A percentile compares a stretch with the other conserved stretches of the same genome.
phyloP scores from a whole-genome alignment of 1,140 invertebrate species.

The Habropoda laboriosa region DNA sequence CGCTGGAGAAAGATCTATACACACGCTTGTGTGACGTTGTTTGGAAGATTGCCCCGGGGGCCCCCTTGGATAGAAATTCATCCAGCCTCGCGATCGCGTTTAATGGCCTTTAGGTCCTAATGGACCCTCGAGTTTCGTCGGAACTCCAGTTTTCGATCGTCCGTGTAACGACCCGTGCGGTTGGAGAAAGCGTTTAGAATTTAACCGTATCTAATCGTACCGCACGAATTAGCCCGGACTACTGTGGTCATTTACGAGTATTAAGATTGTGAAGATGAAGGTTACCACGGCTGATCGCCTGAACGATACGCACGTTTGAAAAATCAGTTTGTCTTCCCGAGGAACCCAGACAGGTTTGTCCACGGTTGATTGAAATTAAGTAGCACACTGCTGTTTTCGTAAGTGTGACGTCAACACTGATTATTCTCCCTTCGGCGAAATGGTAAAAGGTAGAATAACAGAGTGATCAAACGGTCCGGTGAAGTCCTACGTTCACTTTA shows the following conservation, averaged over 20 bases:
- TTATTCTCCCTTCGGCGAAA: background rate
- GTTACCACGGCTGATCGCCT: too few species aligned
- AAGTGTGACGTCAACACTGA: background rate
- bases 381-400: background rate
- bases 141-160: background rate
- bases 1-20: constrained; percentile 33
- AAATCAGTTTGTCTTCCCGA: too few species aligned
- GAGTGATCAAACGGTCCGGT: too few species aligned
- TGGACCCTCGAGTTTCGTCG: constrained; percentile 1
- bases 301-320: too few species aligned
- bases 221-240: background rate
- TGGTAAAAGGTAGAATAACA: background rate
- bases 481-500: too few species aligned
- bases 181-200: constrained; percentile 6
- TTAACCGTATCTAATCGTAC: constrained; percentile 14
- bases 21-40: background rate
- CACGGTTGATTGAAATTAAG: background rate
- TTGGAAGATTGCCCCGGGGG: constrained; percentile 2
- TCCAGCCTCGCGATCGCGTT: background rate
- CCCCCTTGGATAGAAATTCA: constrained; percentile 6
- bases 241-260: background rate
- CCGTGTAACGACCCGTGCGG: background rate
- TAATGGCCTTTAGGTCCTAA: constrained; percentile 32
- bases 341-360: too few species aligned
- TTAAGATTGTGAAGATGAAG: constrained; percentile 4